phyloP scores from a whole-genome alignment of 2,113 vertebrate genomes.

The Chloroceryle aenea region DNA sequence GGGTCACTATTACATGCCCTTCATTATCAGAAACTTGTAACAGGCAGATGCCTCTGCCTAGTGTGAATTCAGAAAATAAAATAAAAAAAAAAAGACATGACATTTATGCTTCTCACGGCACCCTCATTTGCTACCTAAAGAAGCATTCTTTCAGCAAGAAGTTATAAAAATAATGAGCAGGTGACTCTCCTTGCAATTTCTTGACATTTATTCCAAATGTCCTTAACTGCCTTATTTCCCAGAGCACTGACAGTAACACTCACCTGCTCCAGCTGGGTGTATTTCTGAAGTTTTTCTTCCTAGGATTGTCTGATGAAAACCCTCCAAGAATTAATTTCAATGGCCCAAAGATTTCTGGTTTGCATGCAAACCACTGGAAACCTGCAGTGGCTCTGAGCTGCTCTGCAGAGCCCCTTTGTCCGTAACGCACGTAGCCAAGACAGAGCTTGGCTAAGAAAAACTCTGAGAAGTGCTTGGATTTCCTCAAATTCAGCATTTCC shows the following conservation, averaged over 20 bases:
- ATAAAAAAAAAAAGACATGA: neutral
- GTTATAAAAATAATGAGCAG: constrained; percentile 51
- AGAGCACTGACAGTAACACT: neutral
- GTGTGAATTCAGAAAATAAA: neutral
- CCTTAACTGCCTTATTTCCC: constrained; percentile 1
- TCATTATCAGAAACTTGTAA: neutral
- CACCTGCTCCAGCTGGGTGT: neutral
- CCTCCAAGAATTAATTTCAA: neutral
- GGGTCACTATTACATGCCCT: constrained; percentile 9
- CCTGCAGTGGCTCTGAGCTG: neutral
- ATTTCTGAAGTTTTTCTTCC: neutral
- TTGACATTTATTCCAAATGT: constrained; percentile 33
- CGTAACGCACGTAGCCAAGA: fast-evolving
- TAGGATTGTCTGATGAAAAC: neutral
- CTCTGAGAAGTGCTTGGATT: neutral
- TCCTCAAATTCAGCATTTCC: neutral
- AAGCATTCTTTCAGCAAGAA: constrained; percentile 13
- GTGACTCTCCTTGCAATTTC: constrained; percentile 27
- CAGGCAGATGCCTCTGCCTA: neutral
- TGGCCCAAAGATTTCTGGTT: neutral
- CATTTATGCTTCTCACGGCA: neutral
- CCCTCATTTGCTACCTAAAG: neutral
- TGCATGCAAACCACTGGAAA: neutral
- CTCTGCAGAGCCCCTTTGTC: neutral
- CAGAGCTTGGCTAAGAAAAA: neutral